These are phyloP conservation scores for Mesopsocus fuscifrons DNA, from an alignment of 2,888 invertebrate species.

Conservation along the genomic window DNA sequence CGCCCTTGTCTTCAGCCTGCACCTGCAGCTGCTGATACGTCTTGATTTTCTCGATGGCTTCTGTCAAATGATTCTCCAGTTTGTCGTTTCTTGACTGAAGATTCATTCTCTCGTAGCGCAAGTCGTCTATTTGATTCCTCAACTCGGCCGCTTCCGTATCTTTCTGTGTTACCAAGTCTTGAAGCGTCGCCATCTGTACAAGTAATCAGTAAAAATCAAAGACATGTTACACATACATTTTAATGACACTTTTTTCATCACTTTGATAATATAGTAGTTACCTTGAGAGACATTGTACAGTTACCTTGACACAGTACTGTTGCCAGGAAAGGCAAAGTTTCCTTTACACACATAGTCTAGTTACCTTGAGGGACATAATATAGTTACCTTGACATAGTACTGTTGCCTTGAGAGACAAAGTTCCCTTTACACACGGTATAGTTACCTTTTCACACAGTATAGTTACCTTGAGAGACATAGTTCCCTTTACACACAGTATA, in stretches of 20 bases:
- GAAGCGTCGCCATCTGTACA: constrained; percentile 55
- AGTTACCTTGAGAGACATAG: too few species aligned
- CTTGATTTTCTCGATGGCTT: constrained; percentile 80
- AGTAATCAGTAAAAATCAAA: neutral
- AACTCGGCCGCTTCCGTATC: constrained; percentile 91
- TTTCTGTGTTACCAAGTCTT: constrained; percentile 72
- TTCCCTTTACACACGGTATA: too few species aligned
- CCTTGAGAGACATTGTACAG: too few species aligned
- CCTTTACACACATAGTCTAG: too few species aligned
- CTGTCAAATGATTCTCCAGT: constrained; percentile 77
- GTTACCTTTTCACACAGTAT: too few species aligned
- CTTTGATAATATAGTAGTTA: neutral
- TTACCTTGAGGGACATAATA: too few species aligned
- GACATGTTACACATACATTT: constrained; percentile 11
- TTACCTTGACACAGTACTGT: too few species aligned
- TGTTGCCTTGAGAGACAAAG: too few species aligned
- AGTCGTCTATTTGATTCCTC: constrained; percentile 88
- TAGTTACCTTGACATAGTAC: too few species aligned
- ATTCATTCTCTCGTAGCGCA: constrained; percentile 82
- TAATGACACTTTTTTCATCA: neutral
- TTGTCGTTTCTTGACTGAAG: constrained; percentile 77
- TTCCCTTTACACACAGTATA: too few species aligned
- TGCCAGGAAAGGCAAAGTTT: too few species aligned
- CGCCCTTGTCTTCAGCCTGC: constrained; percentile 44
- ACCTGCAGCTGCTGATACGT: constrained; percentile 65